Base-by-base conservation (phyloP, 2,113 vertebrate species). In the Ascaphus truei region DNA sequence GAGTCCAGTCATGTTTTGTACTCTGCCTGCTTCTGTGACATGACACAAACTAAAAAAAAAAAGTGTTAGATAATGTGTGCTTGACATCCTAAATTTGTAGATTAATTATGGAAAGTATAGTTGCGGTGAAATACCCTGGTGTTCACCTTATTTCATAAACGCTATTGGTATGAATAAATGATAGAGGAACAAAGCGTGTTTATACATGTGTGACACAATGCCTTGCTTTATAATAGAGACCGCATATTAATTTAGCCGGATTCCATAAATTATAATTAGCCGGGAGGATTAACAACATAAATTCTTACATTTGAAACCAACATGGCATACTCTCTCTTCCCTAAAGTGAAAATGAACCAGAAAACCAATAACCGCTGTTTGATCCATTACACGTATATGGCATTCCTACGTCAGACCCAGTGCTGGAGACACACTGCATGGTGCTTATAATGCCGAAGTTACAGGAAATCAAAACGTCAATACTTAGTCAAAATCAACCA, bases 191-290 rank as follows among this genome's bases (percentile, higher is more conserved):
- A 85, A 90, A 88, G 82, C 87, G 88, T 91, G 89, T 92, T 92
- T 90, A 87, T 82, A 86, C 86, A 78, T 85, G 83, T 86, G 79
- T 83, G 66, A 81, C 80, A 79, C 74, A 72, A 82, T 80, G 82
- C 83, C 84, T 80, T 77, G 78, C 71, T 79, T 91, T 85, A 85
- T 84, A 90, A 90, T 90, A 86, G 86, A 84, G 89, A 84, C 85
- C 77, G 77, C 83, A 90, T 91, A 91, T 91, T 92, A 88, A 92
- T 91, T 92, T 86, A 88, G 86, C 87, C 83, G 82, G 82, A 86
- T 85, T 84, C 85, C 84, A 89, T 92, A 91, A 91, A 90, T 92
- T 90, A 90, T 86, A 91, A 92, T 92, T 91, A 92, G 88, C 86
- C 88, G 71, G 72, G 80, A 90, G 90, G 88, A 90, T 91, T 92